Evolutionary conservation across 1,140 invertebrate species (phyloP).

Genomic region (Bombus sylvicola): DNA sequence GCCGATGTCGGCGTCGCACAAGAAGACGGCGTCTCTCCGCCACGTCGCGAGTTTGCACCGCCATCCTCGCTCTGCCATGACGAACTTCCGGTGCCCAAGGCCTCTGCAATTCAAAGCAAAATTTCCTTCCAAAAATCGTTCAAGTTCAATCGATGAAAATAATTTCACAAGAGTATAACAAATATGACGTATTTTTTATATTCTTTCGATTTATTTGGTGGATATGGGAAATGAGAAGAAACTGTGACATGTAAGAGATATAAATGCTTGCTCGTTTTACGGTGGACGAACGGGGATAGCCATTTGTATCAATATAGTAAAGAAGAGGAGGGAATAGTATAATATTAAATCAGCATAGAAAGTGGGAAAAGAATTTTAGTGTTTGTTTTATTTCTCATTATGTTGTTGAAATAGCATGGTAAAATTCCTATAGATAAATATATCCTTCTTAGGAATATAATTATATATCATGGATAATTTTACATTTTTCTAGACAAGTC

Average conservation of each 20-base stretch:
- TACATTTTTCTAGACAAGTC: neutral
- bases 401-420: neutral
- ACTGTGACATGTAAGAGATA: neutral
- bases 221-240: too few relatives aligned
- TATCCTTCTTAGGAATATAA: neutral
- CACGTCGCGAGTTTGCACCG: slow-evolving; percentile 84
- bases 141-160: neutral
- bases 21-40: slow-evolving; percentile 84
- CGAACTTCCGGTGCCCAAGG: slow-evolving; percentile 85
- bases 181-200: too few relatives aligned
- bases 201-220: neutral
- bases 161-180: neutral
- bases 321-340: neutral
- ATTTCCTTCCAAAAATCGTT: neutral
- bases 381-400: neutral
- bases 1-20: slow-evolving; percentile 86
- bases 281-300: neutral
- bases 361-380: neutral
- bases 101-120: slow-evolving; percentile 82
- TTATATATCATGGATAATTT: neutral
- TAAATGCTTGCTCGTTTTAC: neutral
- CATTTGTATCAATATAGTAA: slow-evolving; percentile 17
- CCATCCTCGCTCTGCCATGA: slow-evolving; percentile 86
- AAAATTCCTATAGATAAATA: neutral
- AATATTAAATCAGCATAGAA: neutral